These are phyloP conservation scores for Aphidius gifuensis DNA, from an alignment of 1,140 invertebrate species.

Conservation along the genomic window DNA sequence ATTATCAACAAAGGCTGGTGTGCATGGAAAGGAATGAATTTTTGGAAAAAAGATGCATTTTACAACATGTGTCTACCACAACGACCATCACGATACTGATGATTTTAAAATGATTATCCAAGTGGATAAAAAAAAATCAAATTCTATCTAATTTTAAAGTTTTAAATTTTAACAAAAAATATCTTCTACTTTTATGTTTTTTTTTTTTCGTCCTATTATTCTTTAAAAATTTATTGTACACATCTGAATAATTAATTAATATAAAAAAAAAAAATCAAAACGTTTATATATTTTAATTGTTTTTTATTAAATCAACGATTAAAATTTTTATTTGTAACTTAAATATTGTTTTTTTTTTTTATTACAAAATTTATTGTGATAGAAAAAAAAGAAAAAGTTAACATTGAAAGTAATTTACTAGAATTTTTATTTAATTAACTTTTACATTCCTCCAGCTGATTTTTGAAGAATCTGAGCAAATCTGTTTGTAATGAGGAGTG, in stretches of 20 bases:
- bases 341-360: no score
- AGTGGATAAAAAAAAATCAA: no score
- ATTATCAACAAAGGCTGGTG: conserved; percentile 87
- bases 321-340: no score
- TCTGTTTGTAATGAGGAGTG: conserved; percentile 78
- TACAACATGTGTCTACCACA: conserved; percentile 94
- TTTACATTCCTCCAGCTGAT: conserved; percentile 45
- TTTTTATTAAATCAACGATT: no score
- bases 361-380: not conserved
- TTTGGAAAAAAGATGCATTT: conserved; percentile 90
- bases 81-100: conserved; percentile 53
- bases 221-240: no score
- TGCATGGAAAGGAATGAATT: conserved; percentile 86
- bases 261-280: no score
- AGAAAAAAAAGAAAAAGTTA: not conserved
- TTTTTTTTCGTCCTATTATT: no score
- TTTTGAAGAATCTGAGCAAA: conserved; percentile 79
- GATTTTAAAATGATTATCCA: not conserved
- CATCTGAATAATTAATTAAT: no score
- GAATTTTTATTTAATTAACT: not conserved
- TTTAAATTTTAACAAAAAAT: no score
- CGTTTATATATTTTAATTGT: no score
- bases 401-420: not conserved
- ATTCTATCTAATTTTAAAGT: no score
- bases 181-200: no score